Base-by-base conservation (phyloP, 2,797 vertebrate species). In the Phrynocephalus guinanensis region DNA sequence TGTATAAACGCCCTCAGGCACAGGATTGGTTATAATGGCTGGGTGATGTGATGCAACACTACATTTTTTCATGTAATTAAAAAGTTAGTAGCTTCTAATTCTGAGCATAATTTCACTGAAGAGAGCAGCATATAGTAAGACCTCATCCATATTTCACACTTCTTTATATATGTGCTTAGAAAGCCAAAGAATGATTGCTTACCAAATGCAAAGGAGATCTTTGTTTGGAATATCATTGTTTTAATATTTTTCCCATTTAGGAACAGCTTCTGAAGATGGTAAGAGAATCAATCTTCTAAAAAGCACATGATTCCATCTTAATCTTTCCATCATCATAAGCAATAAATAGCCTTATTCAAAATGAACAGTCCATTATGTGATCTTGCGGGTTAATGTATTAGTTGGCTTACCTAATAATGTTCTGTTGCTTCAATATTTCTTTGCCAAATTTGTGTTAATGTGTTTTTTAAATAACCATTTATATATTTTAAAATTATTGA, bases 231-330 rank as follows among this genome's bases (percentile, higher is more conserved):
- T 94, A 90, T 96, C 95, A 94, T 91, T 96, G 86, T 96, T 97
- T 96, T 97, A 94, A 94, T 96, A 96, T 94, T 94, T 96, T 92
- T 94, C 95, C 95, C 94, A 87, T 97, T 96, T 95, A 96, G 98
- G 97, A 96, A 96, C 97, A 96, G 96, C 97, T 91, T 97, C 97
- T 97, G 97, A 98, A 96, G 97, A 98, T 97, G 97, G 98, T 98
- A 98, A 98, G 98, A 96, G 88, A 94, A 95, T 89, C 83, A 24
- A 89, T 90, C 92, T 90, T 95, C 92, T 94, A 95, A 95, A 96
- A 89, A 92, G 86, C 88, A 94, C 85, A 91, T 89, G 75, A 81
- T 84, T 93, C 89, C 88, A 91, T 87, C 86, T 95, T 96, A 60
- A 77, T 94, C 10, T 93, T 93, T 94, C 93, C 91, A 92, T 95